Conservation (phyloP, 2,113 vertebrate genomes). For the Psophia crepitans region DNA sequence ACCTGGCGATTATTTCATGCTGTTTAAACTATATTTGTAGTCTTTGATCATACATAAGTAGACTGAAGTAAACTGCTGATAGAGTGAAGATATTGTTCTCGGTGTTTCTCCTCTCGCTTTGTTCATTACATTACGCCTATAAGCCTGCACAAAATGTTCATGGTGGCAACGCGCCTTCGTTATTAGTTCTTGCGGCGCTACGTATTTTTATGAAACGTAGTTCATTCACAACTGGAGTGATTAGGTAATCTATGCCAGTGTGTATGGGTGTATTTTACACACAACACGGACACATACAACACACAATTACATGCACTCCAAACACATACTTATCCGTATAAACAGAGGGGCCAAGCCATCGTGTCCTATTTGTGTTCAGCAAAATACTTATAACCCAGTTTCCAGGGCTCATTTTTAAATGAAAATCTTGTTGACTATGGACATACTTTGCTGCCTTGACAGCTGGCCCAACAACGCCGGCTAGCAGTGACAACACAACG, state of each 20-base stretch:
- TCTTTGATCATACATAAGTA: constrained; percentile 78
- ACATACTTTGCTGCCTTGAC: neutral
- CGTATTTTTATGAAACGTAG: constrained; percentile 28
- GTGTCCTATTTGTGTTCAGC: neutral
- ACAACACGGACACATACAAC: neutral
- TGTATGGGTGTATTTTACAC: neutral
- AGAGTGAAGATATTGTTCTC: constrained; percentile 74
- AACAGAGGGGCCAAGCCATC: neutral
- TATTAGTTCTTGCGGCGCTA: constrained; percentile 62
- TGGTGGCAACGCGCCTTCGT: constrained; percentile 51
- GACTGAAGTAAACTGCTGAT: constrained; percentile 72
- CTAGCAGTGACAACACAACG: neutral
- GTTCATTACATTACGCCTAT: constrained; percentile 46
- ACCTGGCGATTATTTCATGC: constrained; percentile 77
- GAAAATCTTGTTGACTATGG: neutral
- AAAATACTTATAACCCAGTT: neutral
- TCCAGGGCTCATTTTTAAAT: neutral
- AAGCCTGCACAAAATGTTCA: constrained; percentile 56
- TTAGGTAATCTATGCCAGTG: constrained; percentile 2
- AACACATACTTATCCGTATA: neutral
- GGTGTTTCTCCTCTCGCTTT: constrained; percentile 46
- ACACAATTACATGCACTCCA: neutral
- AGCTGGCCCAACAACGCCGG: neutral
- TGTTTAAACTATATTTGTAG: constrained; percentile 78
- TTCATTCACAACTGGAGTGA: constrained; percentile 37